Base-by-base conservation (phyloP, 2,797 vertebrate genomes). In the Tinamus major region DNA sequence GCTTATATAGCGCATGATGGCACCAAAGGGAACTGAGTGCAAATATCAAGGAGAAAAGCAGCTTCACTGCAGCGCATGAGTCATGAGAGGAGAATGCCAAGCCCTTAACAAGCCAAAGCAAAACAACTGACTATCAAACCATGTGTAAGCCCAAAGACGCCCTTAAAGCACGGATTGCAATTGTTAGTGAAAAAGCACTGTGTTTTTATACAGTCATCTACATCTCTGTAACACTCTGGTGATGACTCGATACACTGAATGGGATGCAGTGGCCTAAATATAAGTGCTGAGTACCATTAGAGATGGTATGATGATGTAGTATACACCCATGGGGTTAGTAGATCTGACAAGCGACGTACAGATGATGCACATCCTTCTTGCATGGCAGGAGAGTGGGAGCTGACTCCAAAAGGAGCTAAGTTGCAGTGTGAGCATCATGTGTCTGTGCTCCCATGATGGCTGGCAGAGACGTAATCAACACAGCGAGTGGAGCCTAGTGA, bases 21-120 rank as follows among this genome's bases (percentile, higher is more conserved):
- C 86, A 87, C 92, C 87, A 93, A 95, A 94, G 94, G 92, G 93
- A 96, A 76, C 79, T 1, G 8, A 79, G 89, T 65, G 65, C 81
- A 93, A 93, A 78, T 17, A 92, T 35, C 89, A 63, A 29, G 84
- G 55, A 87, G 78, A 49, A 77, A 84, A 92, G 79, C 87, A 83
- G 89, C 72, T 87, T 59, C 0, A 1, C 90, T 88, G 61, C 88
- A 70, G 80, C 0, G 4, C 0, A 3, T 88, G 94, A 94, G 83
- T 95, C 94, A 91, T 13, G 56, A 13, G 2, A 96, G 23, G 21
- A 68, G 59, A 93, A 70, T 1, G 2, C 64, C 75, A 55, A 83
- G 65, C 76, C 71, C 76, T 4, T 16, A 87, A 64, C 1, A 11
- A 94, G 72, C 69, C 64, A 41, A 85, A 89, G 78, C 27, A 19